Percentiles rank a stretch among this genome's conserved stretches.
phyloP scores from a whole-genome alignment of 2,113 vertebrate genomes.

The Emydura subglobosa region DNA sequence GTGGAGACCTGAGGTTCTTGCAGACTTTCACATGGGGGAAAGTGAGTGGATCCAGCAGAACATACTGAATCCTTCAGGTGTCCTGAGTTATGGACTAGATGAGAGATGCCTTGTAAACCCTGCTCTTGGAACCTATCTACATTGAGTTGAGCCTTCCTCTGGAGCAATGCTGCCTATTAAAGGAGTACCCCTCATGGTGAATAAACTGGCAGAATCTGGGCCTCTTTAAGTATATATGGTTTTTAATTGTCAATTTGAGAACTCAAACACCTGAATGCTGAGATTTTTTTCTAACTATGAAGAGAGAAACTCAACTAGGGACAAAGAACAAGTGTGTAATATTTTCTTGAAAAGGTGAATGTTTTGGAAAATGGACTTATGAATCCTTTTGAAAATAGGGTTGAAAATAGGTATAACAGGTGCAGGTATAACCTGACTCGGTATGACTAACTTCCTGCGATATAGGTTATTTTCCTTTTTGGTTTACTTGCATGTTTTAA shows the following conservation, averaged over 20 bases:
- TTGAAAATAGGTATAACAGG: not conserved
- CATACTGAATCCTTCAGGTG: too few relatives aligned
- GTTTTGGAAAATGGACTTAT: not conserved
- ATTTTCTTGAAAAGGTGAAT: not conserved
- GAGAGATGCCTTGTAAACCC: too few relatives aligned
- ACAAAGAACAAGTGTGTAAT: not conserved
- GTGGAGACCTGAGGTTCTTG: too few relatives aligned
- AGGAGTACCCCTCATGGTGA: not conserved
- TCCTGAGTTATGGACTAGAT: too few relatives aligned
- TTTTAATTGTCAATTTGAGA: fast-evolving
- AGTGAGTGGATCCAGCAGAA: too few relatives aligned
- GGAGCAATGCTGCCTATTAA: not conserved
- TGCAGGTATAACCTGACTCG: too few relatives aligned
- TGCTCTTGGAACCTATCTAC: too few relatives aligned
- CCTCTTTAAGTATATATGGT: fast-evolving
- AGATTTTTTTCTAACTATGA: not conserved
- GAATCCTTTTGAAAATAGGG: not conserved
- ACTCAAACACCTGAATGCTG: not conserved
- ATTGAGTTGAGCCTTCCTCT: not conserved
- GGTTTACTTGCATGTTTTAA: not conserved
- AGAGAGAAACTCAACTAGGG: not conserved
- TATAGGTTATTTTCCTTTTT: not conserved
- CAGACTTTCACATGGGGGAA: too few relatives aligned
- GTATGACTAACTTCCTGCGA: not conserved
- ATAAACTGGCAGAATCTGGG: not conserved